These are phyloP conservation scores for Meiosimyza platycephala DNA, from an alignment of 2,888 invertebrate genomes.

Conservation along the genomic window DNA sequence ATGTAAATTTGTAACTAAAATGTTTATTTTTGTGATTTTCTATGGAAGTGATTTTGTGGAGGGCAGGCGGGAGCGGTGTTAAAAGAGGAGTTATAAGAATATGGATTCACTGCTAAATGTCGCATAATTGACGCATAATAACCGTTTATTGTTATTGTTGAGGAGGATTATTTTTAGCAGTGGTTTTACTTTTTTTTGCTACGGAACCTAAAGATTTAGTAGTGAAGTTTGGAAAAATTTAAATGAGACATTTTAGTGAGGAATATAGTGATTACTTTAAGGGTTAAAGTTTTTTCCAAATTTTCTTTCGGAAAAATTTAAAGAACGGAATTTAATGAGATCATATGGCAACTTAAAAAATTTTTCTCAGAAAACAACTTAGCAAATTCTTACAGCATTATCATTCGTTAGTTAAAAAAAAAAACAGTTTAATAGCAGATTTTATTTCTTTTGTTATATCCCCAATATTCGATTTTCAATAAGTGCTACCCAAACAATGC, in stretches of 20 bases:
- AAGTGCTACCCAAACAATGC: too few relatives aligned
- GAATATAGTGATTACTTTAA: too few relatives aligned
- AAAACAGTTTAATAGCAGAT: too few relatives aligned
- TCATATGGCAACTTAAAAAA: too few relatives aligned
- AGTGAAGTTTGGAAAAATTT: background rate
- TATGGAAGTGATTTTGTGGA: background rate
- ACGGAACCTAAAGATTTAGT: background rate
- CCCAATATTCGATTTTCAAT: too few relatives aligned
- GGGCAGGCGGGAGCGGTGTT: background rate
- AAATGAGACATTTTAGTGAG: background rate
- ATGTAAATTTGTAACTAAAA: conserved; percentile 33
- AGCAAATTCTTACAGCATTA: too few relatives aligned
- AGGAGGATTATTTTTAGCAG: conserved; percentile 12
- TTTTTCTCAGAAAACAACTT: too few relatives aligned
- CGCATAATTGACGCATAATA: conserved; percentile 63
- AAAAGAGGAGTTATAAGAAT: conserved; percentile 20
- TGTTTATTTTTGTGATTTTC: conserved; percentile 28
- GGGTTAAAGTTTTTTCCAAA: too few relatives aligned
- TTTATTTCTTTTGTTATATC: too few relatives aligned
- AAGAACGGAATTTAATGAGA: too few relatives aligned
- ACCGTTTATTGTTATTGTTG: conserved; percentile 54
- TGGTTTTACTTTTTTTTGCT: background rate
- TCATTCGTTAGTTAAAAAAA: too few relatives aligned
- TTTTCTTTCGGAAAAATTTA: background rate
- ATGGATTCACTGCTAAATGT: conserved; percentile 57